phyloP scores from a whole-genome alignment of 1,140 invertebrate species.

The Brachionus rotundiformis region DNA sequence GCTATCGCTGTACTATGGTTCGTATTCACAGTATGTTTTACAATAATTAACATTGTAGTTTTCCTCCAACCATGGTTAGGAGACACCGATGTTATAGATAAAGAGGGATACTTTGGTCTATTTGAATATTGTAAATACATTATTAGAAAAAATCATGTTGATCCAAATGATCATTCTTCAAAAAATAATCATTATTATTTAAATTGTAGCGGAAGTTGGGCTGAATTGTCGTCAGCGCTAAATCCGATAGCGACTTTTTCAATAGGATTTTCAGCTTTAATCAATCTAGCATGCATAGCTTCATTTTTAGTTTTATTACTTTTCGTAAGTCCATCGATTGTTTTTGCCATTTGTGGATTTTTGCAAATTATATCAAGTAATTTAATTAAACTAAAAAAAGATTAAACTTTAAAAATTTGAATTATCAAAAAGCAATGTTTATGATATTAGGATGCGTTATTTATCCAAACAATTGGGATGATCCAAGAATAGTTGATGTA shows the following conservation, averaged over 20 bases:
- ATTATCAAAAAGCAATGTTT: slow-evolving; percentile 62
- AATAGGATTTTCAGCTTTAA: slow-evolving; percentile 79
- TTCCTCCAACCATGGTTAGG: slow-evolving; percentile 94
- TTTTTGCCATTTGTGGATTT: slow-evolving; percentile 89
- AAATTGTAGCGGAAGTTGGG: slow-evolving; percentile 33
- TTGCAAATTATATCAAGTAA: slow-evolving; percentile 88
- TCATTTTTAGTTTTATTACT: slow-evolving; percentile 87
- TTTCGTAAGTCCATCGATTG: slow-evolving; percentile 87
- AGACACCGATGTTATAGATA: slow-evolving; percentile 69
- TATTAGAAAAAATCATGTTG: slow-evolving; percentile 58
- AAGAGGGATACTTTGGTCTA: slow-evolving; percentile 87
- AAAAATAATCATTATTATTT: neutral
- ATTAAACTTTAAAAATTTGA: slow-evolving; percentile 30
- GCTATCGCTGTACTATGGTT: slow-evolving; percentile 66
- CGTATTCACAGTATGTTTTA: slow-evolving; percentile 90
- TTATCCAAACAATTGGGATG: slow-evolving; percentile 89
- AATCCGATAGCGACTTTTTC: slow-evolving; percentile 75
- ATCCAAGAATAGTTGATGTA: slow-evolving; percentile 76
- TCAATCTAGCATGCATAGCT: slow-evolving; percentile 77
- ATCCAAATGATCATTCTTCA: neutral
- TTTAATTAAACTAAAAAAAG: neutral
- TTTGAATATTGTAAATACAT: slow-evolving; percentile 77
- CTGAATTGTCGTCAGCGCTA: neutral
- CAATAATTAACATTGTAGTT: slow-evolving; percentile 88
- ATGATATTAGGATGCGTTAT: slow-evolving; percentile 70